These are phyloP conservation scores for Pogonocherus hispidulus DNA, from an alignment of 2,888 invertebrate species.

Conservation along the genomic window DNA sequence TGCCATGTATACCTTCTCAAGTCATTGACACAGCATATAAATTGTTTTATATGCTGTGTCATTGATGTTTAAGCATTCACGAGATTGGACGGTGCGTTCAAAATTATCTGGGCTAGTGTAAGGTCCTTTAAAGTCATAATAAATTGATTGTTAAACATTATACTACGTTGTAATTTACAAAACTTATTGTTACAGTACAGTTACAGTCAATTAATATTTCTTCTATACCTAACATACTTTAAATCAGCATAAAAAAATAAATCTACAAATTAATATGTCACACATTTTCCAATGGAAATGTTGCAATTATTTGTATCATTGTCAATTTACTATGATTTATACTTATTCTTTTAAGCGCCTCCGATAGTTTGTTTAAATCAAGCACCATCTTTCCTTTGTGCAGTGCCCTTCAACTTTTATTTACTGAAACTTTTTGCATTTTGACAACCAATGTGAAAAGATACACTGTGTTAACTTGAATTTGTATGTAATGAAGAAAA, in stretches of 20 bases:
- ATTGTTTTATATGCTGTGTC: too few species aligned
- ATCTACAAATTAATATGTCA: background rate
- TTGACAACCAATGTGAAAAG: too few species aligned
- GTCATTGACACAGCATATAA: too few species aligned
- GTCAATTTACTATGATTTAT: background rate
- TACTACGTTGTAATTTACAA: constrained; percentile 15
- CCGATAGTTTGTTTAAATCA: background rate
- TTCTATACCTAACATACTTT: background rate
- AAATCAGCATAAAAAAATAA: constrained; percentile 21
- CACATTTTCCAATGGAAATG: constrained; percentile 1
- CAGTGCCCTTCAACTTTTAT: background rate
- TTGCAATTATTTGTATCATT: background rate
- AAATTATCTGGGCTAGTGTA: too few species aligned
- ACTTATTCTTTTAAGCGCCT: background rate
- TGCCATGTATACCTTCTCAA: too few species aligned
- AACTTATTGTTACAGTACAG: background rate
- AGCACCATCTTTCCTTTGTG: constrained; percentile 2
- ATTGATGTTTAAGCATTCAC: too few species aligned
- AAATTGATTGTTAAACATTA: too few species aligned
- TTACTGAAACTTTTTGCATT: too few species aligned
- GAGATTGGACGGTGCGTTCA: too few species aligned
- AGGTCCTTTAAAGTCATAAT: too few species aligned
- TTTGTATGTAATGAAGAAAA: too few species aligned
- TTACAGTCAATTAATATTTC: background rate
- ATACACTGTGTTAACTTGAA: too few species aligned